Conservation (phyloP, 2,113 vertebrate genomes). For the Pao palembangensis region DNA sequence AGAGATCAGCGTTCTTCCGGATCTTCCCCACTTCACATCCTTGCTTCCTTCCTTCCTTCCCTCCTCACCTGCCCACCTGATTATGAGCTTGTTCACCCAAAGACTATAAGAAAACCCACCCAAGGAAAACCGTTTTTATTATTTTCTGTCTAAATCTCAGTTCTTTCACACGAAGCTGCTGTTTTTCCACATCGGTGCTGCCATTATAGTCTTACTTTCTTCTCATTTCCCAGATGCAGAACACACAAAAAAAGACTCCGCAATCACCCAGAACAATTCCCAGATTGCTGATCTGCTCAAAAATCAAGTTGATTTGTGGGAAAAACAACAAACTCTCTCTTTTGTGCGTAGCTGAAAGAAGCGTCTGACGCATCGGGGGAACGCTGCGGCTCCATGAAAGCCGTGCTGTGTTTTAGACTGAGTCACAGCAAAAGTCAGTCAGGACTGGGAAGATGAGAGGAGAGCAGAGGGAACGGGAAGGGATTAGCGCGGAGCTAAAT, state of each 20-base stretch:
- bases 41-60: neutral
- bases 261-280: neutral
- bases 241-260: neutral
- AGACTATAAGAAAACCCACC: too few relatives aligned
- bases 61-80: neutral
- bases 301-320: neutral
- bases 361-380: neutral
- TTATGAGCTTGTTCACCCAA: neutral
- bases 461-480: neutral
- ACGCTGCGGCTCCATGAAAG: conserved; percentile 3
- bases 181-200: too few relatives aligned
- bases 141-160: too few relatives aligned
- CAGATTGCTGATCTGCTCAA: neutral
- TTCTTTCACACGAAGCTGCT: too few relatives aligned
- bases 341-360: neutral
- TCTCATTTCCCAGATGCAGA: neutral
- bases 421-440: conserved; percentile 14
- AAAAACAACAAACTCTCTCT: neutral
- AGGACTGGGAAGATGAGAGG: conserved; percentile 2
- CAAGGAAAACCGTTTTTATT: too few relatives aligned
- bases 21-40: neutral
- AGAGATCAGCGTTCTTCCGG: conserved; percentile 13
- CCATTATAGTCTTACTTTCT: neutral
- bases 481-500: neutral
- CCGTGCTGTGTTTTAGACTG: neutral